A percentile compares a stretch with the other conserved stretches of the same genome.
These are phyloP conservation scores for Spatulosminthurus flaviceps DNA, from an alignment of 2,888 invertebrate species.

Conservation along the genomic window DNA sequence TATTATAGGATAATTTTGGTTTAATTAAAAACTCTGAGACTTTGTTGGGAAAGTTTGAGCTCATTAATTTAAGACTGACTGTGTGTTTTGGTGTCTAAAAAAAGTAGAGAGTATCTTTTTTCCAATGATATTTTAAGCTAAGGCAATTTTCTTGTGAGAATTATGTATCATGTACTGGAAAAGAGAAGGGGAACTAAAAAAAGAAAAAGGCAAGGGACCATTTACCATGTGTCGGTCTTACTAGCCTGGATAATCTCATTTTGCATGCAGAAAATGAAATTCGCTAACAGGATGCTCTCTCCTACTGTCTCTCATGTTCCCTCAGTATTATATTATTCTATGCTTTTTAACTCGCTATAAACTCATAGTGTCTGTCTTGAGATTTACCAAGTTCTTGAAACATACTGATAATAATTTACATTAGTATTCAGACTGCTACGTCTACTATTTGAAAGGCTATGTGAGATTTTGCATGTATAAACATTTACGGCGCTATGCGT, in stretches of 20 bases:
- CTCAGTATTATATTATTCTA: not conserved
- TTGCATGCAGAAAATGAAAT: slow-evolving; percentile 26
- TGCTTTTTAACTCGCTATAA: no score
- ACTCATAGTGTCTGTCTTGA: not conserved
- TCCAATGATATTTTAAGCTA: not conserved
- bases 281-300: not conserved
- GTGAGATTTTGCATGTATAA: no score
- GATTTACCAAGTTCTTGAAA: no score
- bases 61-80: not conserved
- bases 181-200: not conserved
- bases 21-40: not conserved
- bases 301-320: not conserved
- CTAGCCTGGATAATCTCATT: slow-evolving; percentile 23
- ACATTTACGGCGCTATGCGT: no score
- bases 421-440: no score
- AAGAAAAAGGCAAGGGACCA: not conserved
- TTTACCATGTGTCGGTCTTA: not conserved
- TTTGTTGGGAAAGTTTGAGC: not conserved
- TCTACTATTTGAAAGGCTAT: no score
- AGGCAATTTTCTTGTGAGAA: not conserved
- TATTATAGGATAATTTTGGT: not conserved
- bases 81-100: no score
- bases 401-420: no score
- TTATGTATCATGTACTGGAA: no score
- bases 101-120: not conserved